A percentile compares a stretch with the other conserved stretches of the same genome.
Conservation (phyloP, 2,113 vertebrate genomes). For the Silurus asotus region DNA sequence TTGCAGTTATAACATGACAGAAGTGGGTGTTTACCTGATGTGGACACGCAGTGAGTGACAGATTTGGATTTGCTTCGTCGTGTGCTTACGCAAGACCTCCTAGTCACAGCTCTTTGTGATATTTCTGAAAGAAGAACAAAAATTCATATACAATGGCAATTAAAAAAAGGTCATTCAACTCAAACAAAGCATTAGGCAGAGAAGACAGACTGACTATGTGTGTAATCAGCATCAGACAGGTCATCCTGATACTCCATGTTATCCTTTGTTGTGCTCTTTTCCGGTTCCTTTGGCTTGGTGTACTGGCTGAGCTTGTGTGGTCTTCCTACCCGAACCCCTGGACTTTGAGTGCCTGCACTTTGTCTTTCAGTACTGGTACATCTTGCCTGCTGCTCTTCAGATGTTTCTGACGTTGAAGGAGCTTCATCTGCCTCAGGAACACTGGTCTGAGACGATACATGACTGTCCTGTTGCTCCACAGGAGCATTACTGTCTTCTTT, state of each 20-base stretch:
- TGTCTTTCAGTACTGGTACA: slow-evolving; percentile 33
- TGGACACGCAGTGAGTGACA: slow-evolving; percentile 54
- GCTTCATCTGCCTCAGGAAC: slow-evolving; percentile 38
- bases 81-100: slow-evolving; percentile 65
- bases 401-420: slow-evolving; percentile 11
- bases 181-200: background rate
- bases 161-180: background rate
- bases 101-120: slow-evolving; percentile 52
- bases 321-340: slow-evolving; percentile 41
- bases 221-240: slow-evolving; percentile 68
- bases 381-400: slow-evolving; percentile 38
- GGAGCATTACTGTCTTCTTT: slow-evolving; percentile 48
- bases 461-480: slow-evolving; percentile 49
- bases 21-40: slow-evolving; percentile 61
- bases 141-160: background rate
- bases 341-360: slow-evolving; percentile 43
- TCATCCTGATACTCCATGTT: slow-evolving; percentile 64
- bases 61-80: slow-evolving; percentile 71
- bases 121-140: slow-evolving; percentile 59
- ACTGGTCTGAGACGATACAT: slow-evolving; percentile 27
- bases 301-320: slow-evolving; percentile 10
- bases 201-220: slow-evolving; percentile 64
- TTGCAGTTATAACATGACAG: background rate
- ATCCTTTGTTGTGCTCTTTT: slow-evolving; percentile 49
- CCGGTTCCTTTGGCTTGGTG: slow-evolving; percentile 47